A percentile compares a stretch with the other conserved stretches of the same genome.
Evolutionary conservation across 2,888 invertebrate species (phyloP).

Genomic region (Allygus modestus): DNA sequence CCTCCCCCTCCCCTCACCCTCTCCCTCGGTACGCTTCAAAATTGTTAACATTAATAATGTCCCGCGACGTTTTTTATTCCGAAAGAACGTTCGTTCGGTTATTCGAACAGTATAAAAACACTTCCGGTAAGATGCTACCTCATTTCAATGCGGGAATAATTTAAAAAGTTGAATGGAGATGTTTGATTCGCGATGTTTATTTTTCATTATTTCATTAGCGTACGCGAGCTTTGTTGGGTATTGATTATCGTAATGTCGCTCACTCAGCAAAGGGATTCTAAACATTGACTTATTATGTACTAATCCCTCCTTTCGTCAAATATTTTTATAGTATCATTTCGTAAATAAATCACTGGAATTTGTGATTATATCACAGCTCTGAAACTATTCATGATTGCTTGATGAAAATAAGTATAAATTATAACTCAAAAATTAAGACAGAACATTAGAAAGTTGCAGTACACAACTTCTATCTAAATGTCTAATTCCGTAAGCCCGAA

Average conservation of each 20-base stretch:
- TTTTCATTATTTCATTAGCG: background rate
- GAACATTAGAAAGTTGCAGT: too few relatives aligned
- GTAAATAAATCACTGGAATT: too few relatives aligned
- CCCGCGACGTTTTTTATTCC: slow-evolving; percentile 56
- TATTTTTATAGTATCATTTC: too few relatives aligned
- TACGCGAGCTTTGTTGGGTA: slow-evolving; percentile 11
- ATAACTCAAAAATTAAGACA: too few relatives aligned
- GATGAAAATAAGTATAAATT: too few relatives aligned
- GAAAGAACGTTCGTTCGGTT: slow-evolving; percentile 47
- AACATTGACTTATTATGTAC: too few relatives aligned
- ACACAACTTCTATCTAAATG: too few relatives aligned
- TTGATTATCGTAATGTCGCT: background rate
- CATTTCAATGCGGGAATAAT: slow-evolving; percentile 1
- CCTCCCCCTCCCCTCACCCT: slow-evolving; percentile 26
- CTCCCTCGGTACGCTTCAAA: slow-evolving; percentile 58
- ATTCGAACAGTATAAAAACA: slow-evolving; percentile 40
- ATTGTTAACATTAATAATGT: slow-evolving; percentile 60
- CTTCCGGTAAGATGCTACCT: slow-evolving; percentile 38
- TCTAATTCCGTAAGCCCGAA: too few relatives aligned
- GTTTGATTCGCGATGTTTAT: background rate
- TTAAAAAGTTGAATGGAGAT: slow-evolving; percentile 7
- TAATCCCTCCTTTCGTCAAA: too few relatives aligned
- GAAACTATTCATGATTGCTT: too few relatives aligned
- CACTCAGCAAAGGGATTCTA: too few relatives aligned
- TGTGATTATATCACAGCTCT: too few relatives aligned